Evolutionary conservation across 2,113 vertebrate genomes (phyloP), one percentile per base, ranked within the genome.

Genomic region (Oncorhynchus kisutch): DNA sequence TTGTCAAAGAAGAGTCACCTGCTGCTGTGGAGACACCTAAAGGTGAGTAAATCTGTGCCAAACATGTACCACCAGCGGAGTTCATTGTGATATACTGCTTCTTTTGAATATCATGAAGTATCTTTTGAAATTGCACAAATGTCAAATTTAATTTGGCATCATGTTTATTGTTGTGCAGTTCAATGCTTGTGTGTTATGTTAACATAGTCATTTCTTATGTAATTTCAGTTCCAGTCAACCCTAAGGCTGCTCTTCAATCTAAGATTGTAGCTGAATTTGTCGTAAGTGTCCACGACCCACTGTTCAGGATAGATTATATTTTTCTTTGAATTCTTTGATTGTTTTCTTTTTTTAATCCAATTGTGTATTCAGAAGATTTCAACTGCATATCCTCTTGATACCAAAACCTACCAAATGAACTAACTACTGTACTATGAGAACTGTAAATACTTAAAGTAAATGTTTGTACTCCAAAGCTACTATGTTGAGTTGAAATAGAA

Each of bases 251-350:
- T 73, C 86, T 98, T n/a, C 96, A 93, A 82, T 99, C 97, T 72
- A 99, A 97, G 91, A 94, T 99, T 51, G 95, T 99, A 22, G 97
- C 97, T 0, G 97, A 99, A 86, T 99, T 99, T 91, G 92, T 96
- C 92, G 97, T 99, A 92, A 96, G 96, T 91, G 70, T 68, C 39
- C 16, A 27, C 11, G 1, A 13, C 62, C 62, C 9, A 64, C 20
- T 45, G 7, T 69, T 39, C 9, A 45, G 39, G 39, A 45, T 45
- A 11, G 9, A 45, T 34, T 22, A 9, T 18, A 69, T 45, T 22
- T n/a, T n/a, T n/a, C n/a, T n/a, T n/a, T n/a, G n/a, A n/a, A n/a
- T n/a, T n/a, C n/a, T n/a, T n/a, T n/a, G n/a, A n/a, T n/a, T n/a
- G n/a, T 13, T 34, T 14, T 67, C 2, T 18, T 18, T 68, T 39